phyloP scores from a whole-genome alignment of 2,888 invertebrate genomes.

The Exocentrus adspersus region DNA sequence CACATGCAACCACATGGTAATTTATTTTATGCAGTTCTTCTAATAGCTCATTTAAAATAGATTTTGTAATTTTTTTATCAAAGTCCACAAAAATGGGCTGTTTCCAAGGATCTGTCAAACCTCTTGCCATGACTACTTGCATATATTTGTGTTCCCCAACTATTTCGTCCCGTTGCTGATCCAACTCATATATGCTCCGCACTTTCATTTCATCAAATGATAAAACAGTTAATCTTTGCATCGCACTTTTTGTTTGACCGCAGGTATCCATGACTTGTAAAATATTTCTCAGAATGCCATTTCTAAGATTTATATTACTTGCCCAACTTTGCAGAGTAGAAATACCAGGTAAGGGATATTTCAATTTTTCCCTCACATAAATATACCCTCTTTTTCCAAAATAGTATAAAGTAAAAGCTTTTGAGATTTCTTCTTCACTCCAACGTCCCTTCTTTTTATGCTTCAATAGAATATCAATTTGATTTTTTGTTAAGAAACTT shows the following conservation, averaged over 20 bases:
- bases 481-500: conserved; percentile 6
- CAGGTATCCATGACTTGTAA: conserved; percentile 35
- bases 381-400: conserved; percentile 38
- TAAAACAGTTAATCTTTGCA: conserved; percentile 36
- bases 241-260: conserved; percentile 26
- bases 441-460: conserved; percentile 22
- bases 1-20: conserved; percentile 41
- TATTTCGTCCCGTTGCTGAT: conserved; percentile 3
- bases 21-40: conserved; percentile 3
- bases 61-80: conserved; percentile 2
- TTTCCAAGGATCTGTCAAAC: neutral
- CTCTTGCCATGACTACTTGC: neutral
- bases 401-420: conserved; percentile 40
- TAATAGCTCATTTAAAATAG: conserved; percentile 2
- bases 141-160: neutral
- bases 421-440: conserved; percentile 34
- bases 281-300: conserved; percentile 39
- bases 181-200: conserved; percentile 15
- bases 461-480: conserved; percentile 7
- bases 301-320: conserved; percentile 36
- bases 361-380: conserved; percentile 34
- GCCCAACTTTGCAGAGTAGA: conserved; percentile 45
- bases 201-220: conserved; percentile 46
- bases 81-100: conserved; percentile 6
- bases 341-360: conserved; percentile 42